These are phyloP conservation scores for Tychaedon coryphoeus DNA, from an alignment of 2,113 vertebrate genomes.

Conservation along the genomic window DNA sequence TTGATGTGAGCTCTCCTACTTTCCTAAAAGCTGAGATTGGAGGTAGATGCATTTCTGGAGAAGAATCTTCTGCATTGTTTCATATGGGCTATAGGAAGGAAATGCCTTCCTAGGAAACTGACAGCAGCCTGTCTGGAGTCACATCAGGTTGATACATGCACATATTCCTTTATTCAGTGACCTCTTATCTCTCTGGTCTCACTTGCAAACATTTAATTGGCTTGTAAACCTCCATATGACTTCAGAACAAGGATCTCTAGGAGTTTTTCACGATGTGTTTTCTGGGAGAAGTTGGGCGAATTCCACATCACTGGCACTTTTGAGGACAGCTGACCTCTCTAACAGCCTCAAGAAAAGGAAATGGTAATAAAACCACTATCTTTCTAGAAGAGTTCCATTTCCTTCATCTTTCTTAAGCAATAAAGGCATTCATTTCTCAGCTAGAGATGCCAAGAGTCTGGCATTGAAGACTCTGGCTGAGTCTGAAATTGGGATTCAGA, in stretches of 20 bases:
- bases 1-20: neutral
- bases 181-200: constrained; percentile 12
- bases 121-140: neutral
- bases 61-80: neutral
- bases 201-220: neutral
- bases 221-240: neutral
- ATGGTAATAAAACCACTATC: neutral
- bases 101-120: neutral
- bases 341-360: neutral
- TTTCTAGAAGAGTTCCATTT: neutral
- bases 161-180: neutral
- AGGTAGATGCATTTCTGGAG: neutral
- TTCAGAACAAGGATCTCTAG: neutral
- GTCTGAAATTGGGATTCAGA: neutral
- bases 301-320: neutral
- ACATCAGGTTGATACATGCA: neutral
- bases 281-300: neutral
- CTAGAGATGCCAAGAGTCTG: neutral
- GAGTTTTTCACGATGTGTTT: neutral
- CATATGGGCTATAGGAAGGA: neutral
- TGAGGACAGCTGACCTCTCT: neutral
- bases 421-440: neutral
- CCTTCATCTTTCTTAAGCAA: neutral
- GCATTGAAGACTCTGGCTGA: too few relatives aligned
- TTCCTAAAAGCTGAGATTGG: neutral